phyloP scores from a whole-genome alignment of 1,140 invertebrate genomes.

The Homalodisca vitripennis region DNA sequence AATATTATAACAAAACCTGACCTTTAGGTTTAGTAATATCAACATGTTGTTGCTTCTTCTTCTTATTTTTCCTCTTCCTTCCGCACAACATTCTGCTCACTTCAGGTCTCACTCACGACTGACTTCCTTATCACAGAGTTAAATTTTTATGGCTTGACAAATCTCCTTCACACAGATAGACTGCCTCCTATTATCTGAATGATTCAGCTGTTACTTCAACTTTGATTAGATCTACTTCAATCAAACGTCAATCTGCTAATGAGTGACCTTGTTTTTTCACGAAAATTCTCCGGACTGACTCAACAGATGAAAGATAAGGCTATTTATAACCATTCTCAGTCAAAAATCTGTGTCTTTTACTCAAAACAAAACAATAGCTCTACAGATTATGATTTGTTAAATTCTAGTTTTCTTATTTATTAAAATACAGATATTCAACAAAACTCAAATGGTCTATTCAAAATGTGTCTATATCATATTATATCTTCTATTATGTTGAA shows the following conservation, averaged over 20 bases:
- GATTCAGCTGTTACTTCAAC: background rate
- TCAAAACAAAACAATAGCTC: too few species aligned
- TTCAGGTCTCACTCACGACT: background rate
- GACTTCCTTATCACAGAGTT: background rate
- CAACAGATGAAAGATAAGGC: too few species aligned
- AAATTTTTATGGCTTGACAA: constrained; percentile 12
- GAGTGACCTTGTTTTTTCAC: background rate
- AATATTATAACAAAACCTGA: background rate
- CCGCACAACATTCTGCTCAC: constrained; percentile 11
- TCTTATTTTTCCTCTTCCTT: constrained; percentile 7
- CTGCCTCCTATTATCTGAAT: background rate
- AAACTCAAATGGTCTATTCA: too few species aligned
- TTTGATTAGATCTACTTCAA: background rate
- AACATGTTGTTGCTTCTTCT: background rate
- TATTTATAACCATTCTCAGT: too few species aligned
- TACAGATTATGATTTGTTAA: too few species aligned
- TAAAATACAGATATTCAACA: too few species aligned
- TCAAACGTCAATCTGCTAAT: background rate
- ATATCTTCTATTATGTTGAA: too few species aligned
- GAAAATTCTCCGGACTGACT: too few species aligned
- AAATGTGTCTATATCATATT: too few species aligned
- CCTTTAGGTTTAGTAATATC: constrained; percentile 13
- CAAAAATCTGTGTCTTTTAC: too few species aligned
- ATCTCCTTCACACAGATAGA: constrained; percentile 4
- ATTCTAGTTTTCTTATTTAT: too few species aligned